phyloP scores from a whole-genome alignment of 2,113 vertebrate species.

The Pelecanoides urinatrix region DNA sequence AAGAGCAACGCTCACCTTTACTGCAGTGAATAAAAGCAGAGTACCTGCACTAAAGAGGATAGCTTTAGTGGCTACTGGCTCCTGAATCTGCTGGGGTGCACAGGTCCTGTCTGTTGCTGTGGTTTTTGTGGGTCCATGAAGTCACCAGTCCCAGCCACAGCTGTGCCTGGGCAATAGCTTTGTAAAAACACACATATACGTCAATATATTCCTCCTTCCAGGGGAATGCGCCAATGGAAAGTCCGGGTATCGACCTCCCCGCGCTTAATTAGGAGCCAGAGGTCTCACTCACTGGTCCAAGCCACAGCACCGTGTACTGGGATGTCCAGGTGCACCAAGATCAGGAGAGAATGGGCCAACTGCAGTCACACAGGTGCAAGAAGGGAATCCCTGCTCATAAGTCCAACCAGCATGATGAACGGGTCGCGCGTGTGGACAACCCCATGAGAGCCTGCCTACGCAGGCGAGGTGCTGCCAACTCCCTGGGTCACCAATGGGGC shows the following conservation, averaged over 20 bases:
- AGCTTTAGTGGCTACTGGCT: not conserved
- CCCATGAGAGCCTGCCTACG: not conserved
- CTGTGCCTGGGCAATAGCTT: not conserved
- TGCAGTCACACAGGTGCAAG: not conserved
- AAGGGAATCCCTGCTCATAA: not conserved
- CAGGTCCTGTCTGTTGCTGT: not conserved
- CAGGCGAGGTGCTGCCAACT: fast-evolving
- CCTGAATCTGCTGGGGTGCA: fast-evolving
- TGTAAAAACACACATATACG: not conserved
- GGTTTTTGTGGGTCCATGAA: not conserved
- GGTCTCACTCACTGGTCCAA: fast-evolving
- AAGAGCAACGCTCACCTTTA: not conserved
- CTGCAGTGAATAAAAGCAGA: not conserved
- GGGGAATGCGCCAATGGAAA: not conserved
- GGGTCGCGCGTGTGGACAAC: fast-evolving
- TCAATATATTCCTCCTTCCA: not conserved
- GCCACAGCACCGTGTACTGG: fast-evolving
- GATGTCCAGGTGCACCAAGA: fast-evolving
- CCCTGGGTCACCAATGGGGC: not conserved
- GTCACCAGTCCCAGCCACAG: not conserved
- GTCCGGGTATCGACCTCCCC: not conserved
- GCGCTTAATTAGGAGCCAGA: fast-evolving
- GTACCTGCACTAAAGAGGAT: not conserved
- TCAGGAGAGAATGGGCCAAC: not conserved
- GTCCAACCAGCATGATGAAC: not conserved